Conservation (phyloP, 1,140 invertebrate species). For the Sipha flava region DNA sequence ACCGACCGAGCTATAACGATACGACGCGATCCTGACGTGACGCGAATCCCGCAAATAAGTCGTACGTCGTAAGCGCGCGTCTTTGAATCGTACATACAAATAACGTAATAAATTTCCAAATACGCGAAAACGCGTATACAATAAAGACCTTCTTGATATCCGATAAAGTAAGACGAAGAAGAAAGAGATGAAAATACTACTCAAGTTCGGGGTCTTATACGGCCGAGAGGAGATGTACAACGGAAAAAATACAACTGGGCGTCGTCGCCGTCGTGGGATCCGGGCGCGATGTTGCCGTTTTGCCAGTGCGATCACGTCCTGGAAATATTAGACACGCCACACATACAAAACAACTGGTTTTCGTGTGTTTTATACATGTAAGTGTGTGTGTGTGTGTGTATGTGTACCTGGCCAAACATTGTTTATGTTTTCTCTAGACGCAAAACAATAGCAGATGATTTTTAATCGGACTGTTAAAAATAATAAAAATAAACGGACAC, state of each 20-base stretch:
- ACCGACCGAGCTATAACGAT: background rate
- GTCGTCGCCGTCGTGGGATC: slow-evolving; percentile 16
- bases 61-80: too few species aligned
- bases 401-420: background rate
- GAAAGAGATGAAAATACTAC: background rate
- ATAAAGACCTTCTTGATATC: background rate
- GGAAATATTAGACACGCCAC: slow-evolving; percentile 4
- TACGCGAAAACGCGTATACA: background rate
- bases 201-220: background rate
- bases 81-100: too few species aligned
- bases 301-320: slow-evolving; percentile 10
- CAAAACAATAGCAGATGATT: too few species aligned
- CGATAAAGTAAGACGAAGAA: background rate
- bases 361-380: background rate
- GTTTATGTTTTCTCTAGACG: slow-evolving; percentile 19
- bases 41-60: too few species aligned
- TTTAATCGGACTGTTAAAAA: too few species aligned
- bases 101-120: too few species aligned
- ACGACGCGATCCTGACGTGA: too few species aligned
- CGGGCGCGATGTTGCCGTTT: slow-evolving; percentile 1
- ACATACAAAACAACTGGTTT: slow-evolving; percentile 27
- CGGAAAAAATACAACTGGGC: background rate
- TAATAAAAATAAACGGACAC: too few species aligned
- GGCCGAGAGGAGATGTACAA: background rate
- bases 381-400: background rate